phyloP scores from a whole-genome alignment of 2,113 vertebrate genomes.

The Microtus montanus region DNA sequence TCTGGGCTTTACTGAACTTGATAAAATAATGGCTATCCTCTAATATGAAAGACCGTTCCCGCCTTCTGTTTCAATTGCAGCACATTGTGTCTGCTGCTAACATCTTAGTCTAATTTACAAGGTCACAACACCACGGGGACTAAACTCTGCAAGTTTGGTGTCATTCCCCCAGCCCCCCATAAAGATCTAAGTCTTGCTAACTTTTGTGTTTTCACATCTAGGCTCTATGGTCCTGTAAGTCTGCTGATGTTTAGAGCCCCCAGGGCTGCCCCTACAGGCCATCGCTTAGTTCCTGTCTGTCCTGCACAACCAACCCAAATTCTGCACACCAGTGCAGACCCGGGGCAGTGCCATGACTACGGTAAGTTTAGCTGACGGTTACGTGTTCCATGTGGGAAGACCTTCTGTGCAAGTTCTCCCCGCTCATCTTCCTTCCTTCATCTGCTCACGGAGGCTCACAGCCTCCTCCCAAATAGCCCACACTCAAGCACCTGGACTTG shows the following conservation, averaged over 20 bases:
- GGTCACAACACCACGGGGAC: background rate
- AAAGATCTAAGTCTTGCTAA: background rate
- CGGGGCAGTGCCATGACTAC: fast-evolving
- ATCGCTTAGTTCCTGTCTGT: background rate
- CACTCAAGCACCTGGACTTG: too few relatives aligned
- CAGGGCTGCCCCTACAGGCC: background rate
- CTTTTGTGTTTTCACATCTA: background rate
- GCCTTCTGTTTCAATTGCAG: background rate
- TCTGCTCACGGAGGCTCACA: background rate
- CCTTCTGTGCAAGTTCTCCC: fast-evolving
- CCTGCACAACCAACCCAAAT: too few relatives aligned
- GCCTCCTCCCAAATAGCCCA: background rate
- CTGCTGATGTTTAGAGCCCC: background rate
- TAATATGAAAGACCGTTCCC: background rate
- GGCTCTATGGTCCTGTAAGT: background rate
- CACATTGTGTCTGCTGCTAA: background rate
- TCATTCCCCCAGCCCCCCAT: background rate
- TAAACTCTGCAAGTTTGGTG: background rate
- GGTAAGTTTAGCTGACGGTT: fast-evolving
- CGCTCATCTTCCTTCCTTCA: background rate
- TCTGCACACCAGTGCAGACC: background rate
- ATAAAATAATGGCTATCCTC: background rate
- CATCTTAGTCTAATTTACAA: background rate
- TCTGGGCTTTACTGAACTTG: background rate
- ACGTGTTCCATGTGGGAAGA: fast-evolving